A percentile compares a stretch with the other conserved stretches of the same genome.
These are phyloP conservation scores for Neomorphus geoffroyi DNA, from an alignment of 2,797 vertebrate genomes.

Conservation along the genomic window DNA sequence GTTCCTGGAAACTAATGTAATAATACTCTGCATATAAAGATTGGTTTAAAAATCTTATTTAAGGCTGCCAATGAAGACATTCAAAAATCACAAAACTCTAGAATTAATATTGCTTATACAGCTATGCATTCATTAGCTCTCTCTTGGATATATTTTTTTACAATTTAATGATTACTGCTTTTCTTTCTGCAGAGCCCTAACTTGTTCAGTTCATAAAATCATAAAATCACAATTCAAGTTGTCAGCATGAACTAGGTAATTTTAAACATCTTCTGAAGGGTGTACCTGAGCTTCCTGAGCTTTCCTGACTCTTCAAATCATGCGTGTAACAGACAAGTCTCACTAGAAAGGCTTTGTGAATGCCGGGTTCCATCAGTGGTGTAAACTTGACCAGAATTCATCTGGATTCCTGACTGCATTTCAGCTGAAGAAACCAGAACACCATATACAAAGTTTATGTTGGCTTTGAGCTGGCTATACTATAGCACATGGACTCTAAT, in stretches of 20 bases:
- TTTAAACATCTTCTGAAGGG: background rate
- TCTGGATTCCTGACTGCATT: background rate
- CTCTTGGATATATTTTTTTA: background rate
- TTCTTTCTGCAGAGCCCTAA: background rate
- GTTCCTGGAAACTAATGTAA: background rate
- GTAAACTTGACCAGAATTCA: background rate
- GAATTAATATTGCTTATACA: background rate
- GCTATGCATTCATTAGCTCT: background rate
- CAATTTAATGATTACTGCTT: background rate
- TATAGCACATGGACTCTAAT: background rate
- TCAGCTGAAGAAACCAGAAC: background rate
- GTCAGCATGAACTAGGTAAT: background rate
- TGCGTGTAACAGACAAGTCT: rapidly evolving
- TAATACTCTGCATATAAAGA: background rate
- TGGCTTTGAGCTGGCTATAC: background rate
- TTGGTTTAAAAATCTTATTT: background rate
- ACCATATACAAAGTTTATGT: background rate
- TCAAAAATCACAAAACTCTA: background rate
- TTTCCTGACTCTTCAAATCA: background rate
- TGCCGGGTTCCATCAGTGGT: rapidly evolving
- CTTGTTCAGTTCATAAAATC: rapidly evolving
- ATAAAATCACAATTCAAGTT: background rate
- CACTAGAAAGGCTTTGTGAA: background rate
- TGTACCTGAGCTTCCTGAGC: background rate
- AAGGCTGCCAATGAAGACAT: background rate